Conservation (phyloP, 2,888 invertebrate species). For the Alentia gelatinosa region DNA sequence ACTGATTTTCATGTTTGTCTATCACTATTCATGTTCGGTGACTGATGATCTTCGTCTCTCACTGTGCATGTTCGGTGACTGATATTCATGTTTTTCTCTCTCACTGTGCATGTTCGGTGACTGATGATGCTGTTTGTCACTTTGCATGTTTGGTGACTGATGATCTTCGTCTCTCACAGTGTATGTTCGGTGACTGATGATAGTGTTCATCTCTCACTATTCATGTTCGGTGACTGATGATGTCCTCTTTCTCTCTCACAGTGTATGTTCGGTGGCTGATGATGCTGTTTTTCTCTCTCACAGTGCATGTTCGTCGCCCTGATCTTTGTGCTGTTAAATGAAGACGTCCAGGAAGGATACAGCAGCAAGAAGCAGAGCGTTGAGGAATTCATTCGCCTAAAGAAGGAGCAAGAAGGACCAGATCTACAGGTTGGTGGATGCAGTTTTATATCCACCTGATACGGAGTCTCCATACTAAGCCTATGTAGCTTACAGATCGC, state of each 20-base stretch:
- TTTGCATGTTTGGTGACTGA: neutral
- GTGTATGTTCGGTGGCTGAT: neutral
- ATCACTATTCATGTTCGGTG: too few species aligned
- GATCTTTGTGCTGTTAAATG: slow-evolving; percentile 20
- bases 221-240: too few species aligned
- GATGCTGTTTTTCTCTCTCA: neutral
- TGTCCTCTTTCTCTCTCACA: too few species aligned
- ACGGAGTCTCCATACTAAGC: too few species aligned
- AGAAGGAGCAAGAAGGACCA: slow-evolving; percentile 10
- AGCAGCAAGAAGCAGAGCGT: neutral
- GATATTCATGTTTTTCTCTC: neutral
- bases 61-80: too few species aligned
- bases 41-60: too few species aligned
- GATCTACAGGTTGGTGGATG: slow-evolving; percentile 21
- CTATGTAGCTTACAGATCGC: too few species aligned
- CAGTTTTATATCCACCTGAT: neutral
- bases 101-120: neutral
- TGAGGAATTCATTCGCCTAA: slow-evolving; percentile 14
- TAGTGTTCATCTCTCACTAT: neutral
- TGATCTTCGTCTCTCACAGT: neutral
- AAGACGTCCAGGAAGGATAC: slow-evolving; percentile 32
- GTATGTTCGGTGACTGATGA: neutral
- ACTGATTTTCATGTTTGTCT: too few species aligned
- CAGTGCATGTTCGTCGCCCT: slow-evolving; percentile 42
- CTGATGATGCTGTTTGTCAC: neutral